Conservation (phyloP, 2,797 vertebrate species). For the Tokudaia tokunoshimensis region DNA sequence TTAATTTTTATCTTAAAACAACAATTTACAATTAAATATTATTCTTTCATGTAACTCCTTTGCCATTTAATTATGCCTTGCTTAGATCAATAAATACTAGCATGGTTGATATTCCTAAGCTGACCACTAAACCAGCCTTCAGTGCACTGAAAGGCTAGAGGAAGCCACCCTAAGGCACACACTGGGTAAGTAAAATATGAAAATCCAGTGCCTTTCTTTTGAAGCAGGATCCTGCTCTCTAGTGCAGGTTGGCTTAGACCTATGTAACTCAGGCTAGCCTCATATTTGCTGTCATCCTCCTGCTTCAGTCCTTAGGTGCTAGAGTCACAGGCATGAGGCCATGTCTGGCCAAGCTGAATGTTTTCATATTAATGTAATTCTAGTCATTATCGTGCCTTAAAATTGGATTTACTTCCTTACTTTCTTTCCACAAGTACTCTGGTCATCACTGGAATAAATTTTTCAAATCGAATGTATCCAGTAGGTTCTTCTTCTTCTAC, state of each 20-base stretch:
- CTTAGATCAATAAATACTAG: constrained; percentile 27
- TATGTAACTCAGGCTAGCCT: background rate
- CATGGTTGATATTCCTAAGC: constrained; percentile 42
- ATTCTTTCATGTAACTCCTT: constrained; percentile 7
- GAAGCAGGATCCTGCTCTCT: background rate
- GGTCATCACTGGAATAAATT: constrained; percentile 95
- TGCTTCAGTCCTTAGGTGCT: background rate
- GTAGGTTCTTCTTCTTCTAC: constrained; percentile 94
- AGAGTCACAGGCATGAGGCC: background rate
- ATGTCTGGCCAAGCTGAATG: background rate
- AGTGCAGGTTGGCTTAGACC: background rate
- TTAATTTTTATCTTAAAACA: background rate
- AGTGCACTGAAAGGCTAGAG: background rate
- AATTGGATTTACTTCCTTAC: constrained; percentile 87
- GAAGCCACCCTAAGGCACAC: background rate
- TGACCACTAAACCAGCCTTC: background rate
- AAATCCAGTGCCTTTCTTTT: background rate
- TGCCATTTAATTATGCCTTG: constrained; percentile 14
- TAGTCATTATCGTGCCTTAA: background rate
- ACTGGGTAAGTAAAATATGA: background rate
- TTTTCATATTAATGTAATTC: constrained; percentile 28
- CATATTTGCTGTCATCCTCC: background rate
- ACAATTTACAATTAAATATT: background rate
- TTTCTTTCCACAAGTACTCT: constrained; percentile 92
- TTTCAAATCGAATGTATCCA: constrained; percentile 92